Conservation (phyloP, 2,113 vertebrate species). For the Hydrochoerus hydrochaeris region DNA sequence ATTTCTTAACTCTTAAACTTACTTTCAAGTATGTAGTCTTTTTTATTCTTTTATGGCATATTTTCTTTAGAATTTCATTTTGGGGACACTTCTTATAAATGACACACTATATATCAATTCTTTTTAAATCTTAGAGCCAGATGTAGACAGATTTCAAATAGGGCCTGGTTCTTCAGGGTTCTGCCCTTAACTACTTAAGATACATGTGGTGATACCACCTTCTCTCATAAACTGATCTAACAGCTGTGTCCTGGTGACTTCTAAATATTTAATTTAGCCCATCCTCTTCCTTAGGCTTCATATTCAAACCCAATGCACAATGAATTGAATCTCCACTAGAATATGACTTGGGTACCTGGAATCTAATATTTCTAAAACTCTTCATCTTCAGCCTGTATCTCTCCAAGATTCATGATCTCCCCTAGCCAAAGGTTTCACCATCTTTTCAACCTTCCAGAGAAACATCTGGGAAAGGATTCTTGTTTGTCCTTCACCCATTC, state of each 20-base stretch:
- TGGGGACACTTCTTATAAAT: background rate
- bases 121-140: background rate
- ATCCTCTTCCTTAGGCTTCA: background rate
- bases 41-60: background rate
- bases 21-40: background rate
- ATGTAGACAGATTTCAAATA: background rate
- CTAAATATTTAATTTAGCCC: background rate
- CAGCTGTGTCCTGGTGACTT: background rate
- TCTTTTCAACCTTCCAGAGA: background rate
- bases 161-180: background rate
- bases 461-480: background rate
- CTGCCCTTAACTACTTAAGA: slow-evolving; percentile 8
- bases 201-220: background rate
- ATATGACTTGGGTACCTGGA: background rate
- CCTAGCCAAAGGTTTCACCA: background rate
- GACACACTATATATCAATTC: background rate
- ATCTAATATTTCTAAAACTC: background rate
- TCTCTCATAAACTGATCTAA: background rate
- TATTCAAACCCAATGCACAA: background rate
- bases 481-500: background rate
- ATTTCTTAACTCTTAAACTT: background rate
- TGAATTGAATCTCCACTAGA: background rate
- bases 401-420: background rate
- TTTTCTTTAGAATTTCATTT: slow-evolving; percentile 16
- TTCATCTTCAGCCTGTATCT: background rate